Base-by-base conservation (phyloP, 1,140 invertebrate species). In the Drosophila kepulauana region DNA sequence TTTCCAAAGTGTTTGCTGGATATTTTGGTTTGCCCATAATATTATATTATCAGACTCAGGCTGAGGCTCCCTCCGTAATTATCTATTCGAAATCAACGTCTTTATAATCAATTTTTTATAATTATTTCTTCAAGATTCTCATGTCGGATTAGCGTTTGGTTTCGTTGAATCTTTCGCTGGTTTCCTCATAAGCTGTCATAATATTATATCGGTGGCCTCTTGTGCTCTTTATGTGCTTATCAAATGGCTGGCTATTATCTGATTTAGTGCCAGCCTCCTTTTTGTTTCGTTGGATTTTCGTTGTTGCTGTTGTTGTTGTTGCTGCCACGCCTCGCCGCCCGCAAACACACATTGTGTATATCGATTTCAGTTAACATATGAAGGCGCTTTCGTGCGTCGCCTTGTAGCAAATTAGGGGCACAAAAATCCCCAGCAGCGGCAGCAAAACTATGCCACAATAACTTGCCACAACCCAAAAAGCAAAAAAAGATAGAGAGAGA, bases 361-460 rank as follows among this genome's bases (percentile, higher is more conserved):
- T 76, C 74, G 74, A 76, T 76, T 76, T 61, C 62, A 66, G 61
- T 71, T 58, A 72, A 66, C 49, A 68, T 62, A 52, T 61, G 73
- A 69, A 64, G 64, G 52, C 61, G 59, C 61, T 30, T 74, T 43
- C 16, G 30, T 54, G 45, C 57, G 62, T 73, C 71, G 66, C 41
- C 43, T 62, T 56, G 10, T 75, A 77, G 70, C 79, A 86, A 79
- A 86, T 86, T 86, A 86, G 78, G 79, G 48, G 69, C 68, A 86
- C 75, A 81, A 67, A 75, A 38, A 7, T 25, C 69, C 82, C 84
- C 81, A 80, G 64, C 45, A 45, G 16, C 43, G 28, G 38, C 43
- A 71, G 35, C 52, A 48, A 56, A 88, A 86, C 82, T 85, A 82
- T 85, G 75, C 82, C 85, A 80, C 69, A 86, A 59, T 20, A 63